Evolutionary conservation across 2,888 invertebrate genomes (phyloP).

Genomic region (Athripsodes cinereus): DNA sequence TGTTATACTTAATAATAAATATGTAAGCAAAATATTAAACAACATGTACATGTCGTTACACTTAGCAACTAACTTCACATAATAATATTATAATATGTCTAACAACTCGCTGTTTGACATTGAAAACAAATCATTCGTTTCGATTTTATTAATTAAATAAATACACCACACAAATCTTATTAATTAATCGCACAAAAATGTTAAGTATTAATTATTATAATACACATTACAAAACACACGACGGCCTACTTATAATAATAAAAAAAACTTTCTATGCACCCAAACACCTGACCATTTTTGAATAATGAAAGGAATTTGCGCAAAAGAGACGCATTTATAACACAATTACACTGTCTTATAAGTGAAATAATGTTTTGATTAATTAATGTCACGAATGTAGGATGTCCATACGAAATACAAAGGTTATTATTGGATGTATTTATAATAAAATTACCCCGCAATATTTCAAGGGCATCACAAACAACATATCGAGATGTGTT

Average conservation of each 20-base stretch:
- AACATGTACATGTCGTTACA: no score
- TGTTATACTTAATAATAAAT: no score
- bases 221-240: slow-evolving; percentile 7
- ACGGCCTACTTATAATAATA: slow-evolving; percentile 28
- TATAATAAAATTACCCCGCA: slow-evolving; percentile 33
- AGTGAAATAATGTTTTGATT: neutral
- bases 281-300: slow-evolving; percentile 17
- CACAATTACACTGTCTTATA: neutral
- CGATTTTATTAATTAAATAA: no score
- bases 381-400: slow-evolving; percentile 1
- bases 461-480: slow-evolving; percentile 51
- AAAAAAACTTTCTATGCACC: slow-evolving; percentile 21
- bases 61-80: no score
- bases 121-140: no score
- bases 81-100: no score
- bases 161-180: no score
- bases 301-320: slow-evolving; percentile 4
- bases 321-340: neutral
- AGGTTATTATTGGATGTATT: slow-evolving; percentile 11
- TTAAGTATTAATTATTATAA: slow-evolving; percentile 8
- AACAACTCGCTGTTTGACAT: no score
- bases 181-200: neutral
- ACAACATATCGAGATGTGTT: slow-evolving; percentile 18
- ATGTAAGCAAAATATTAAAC: no score
- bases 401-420: neutral